phyloP scores from a whole-genome alignment of 1,140 invertebrate species.

The Drosophila truncata region DNA sequence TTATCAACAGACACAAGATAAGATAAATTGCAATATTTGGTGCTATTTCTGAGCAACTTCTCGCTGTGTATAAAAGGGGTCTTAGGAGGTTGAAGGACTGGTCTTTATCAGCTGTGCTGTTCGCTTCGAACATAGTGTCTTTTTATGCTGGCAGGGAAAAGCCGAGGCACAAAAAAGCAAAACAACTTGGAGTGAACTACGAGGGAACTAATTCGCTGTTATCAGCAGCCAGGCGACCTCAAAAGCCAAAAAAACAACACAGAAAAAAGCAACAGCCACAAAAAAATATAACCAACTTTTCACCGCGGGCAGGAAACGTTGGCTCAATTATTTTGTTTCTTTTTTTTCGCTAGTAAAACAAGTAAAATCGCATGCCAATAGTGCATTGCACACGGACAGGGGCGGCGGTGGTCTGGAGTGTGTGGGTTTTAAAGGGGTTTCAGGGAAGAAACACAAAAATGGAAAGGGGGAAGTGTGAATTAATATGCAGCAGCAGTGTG shows the following conservation, averaged over 20 bases:
- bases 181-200: slow-evolving; percentile 41
- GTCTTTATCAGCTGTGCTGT: slow-evolving; percentile 38
- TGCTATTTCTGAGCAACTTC: slow-evolving; percentile 9
- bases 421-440: slow-evolving; percentile 23
- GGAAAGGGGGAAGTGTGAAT: slow-evolving; percentile 29
- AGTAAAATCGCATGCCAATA: slow-evolving; percentile 81
- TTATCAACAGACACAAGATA: slow-evolving; percentile 3
- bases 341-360: slow-evolving; percentile 69
- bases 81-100: slow-evolving; percentile 12
- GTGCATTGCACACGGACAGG: slow-evolving; percentile 64
- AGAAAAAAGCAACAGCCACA: slow-evolving; percentile 29
- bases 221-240: slow-evolving; percentile 69
- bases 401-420: slow-evolving; percentile 25
- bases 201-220: slow-evolving; percentile 45
- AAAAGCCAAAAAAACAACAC: slow-evolving; percentile 69
- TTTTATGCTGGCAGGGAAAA: slow-evolving; percentile 39
- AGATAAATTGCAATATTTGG: slow-evolving; percentile 14
- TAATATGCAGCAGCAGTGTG: slow-evolving; percentile 9
- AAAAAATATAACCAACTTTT: slow-evolving; percentile 46
- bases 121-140: slow-evolving; percentile 27
- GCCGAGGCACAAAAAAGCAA: slow-evolving; percentile 18
- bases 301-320: slow-evolving; percentile 72
- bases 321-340: slow-evolving; percentile 37
- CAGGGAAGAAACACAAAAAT: background rate
- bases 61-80: slow-evolving; percentile 24